Base-by-base conservation (phyloP, 2,113 vertebrate species). In the Carassius gibelio region DNA sequence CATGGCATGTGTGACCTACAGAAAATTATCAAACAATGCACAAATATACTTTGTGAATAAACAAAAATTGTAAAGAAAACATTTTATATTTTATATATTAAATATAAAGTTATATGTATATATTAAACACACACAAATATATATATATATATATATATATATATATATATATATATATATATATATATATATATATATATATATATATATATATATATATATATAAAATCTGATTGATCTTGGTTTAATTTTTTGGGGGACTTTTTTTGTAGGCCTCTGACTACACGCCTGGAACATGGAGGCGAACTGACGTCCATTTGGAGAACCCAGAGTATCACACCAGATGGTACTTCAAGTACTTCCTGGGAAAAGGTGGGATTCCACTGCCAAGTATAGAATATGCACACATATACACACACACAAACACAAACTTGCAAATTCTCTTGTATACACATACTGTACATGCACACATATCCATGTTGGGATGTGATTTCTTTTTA, bases 341-440 rank as follows among this genome's bases (percentile, higher is more conserved):
- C 88, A 96, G 98, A 94, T 99, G 98, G 98, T 99, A 97, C 91
- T 99, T 99, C 92, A 99, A 97, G 90, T 99, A 99, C 92, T 99
- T 99, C 91, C 95, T 99, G 92, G 98, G 98, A 92, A 99, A 99
- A 98, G 98, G 98, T 99, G 93, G 93, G 90, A 90, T 81, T 86
- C 61, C 72, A 82, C 57, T 71, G 69, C 71, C 80, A 80, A 78
- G 23, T 71, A 48, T 72, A 7, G 80, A 30, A 19, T 19, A 14
- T 61, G 6, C 9, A 75, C 72, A 26, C n/a, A 26, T 3, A 50
- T 30, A 30, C 2, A 30, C 2, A 30, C 8, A 68, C 55, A 21
- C 55, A 21, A 17, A 5, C 68, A 71, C 68, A 71, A 4, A 71
- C n/a, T 21, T 45, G 23, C 71, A 84, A 61, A 36, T 75, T 38